Evolutionary conservation across 2,797 vertebrate species (phyloP).

Genomic region (Morelia viridis): DNA sequence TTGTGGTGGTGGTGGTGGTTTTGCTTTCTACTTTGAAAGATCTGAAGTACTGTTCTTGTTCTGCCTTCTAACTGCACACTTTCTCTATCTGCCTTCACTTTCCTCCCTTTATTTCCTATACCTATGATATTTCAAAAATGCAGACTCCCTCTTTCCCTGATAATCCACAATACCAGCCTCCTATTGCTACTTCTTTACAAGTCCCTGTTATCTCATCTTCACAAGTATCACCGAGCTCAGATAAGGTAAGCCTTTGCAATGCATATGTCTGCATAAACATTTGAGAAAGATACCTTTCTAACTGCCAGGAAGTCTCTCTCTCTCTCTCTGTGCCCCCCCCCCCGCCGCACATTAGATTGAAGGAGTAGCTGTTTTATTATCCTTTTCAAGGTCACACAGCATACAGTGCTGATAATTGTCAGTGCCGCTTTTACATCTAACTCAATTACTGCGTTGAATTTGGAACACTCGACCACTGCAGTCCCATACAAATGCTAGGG

Average conservation of each 20-base stretch:
- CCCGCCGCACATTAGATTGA: background rate
- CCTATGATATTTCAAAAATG: slow-evolving; percentile 36
- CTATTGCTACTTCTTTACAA: slow-evolving; percentile 46
- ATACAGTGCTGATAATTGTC: slow-evolving; percentile 31
- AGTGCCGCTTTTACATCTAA: background rate
- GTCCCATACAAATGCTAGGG: slow-evolving; percentile 32
- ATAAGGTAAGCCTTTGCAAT: slow-evolving; percentile 41
- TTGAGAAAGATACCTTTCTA: slow-evolving; percentile 42
- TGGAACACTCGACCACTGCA: slow-evolving; percentile 23
- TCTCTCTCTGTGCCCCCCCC: background rate
- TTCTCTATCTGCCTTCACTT: slow-evolving; percentile 42
- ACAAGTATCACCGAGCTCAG: slow-evolving; percentile 22
- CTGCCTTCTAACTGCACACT: slow-evolving; percentile 52
- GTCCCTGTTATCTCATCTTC: slow-evolving; percentile 28
- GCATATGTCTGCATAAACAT: slow-evolving; percentile 34
- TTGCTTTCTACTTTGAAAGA: slow-evolving; percentile 46
- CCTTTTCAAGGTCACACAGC: slow-evolving; percentile 28
- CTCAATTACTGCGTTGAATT: slow-evolving; percentile 24
- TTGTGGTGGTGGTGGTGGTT: slow-evolving; percentile 30
- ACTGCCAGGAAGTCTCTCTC: background rate
- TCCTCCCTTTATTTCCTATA: slow-evolving; percentile 43
- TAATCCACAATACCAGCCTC: slow-evolving; percentile 60
- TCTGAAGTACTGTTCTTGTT: slow-evolving; percentile 45
- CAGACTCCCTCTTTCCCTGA: slow-evolving; percentile 20
- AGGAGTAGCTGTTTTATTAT: slow-evolving; percentile 19